These are phyloP conservation scores for Callithrix jacchus DNA, from an alignment of 2,113 vertebrate species.

Conservation along the genomic window DNA sequence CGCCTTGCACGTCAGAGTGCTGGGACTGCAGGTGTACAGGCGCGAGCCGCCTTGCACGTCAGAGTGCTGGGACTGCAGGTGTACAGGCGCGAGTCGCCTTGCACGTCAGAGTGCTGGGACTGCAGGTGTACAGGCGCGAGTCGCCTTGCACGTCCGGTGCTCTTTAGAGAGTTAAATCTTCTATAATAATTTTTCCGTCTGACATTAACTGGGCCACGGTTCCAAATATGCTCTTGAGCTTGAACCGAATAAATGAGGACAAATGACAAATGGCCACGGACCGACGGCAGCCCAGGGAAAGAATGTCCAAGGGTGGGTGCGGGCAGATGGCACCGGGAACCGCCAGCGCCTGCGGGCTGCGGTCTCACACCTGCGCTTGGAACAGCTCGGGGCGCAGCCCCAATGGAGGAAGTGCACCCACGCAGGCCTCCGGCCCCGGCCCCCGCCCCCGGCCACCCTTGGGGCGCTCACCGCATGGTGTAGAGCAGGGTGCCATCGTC, in stretches of 20 bases:
- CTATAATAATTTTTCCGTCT: neutral
- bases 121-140: no score
- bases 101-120: no score
- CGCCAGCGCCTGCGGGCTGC: accelerated
- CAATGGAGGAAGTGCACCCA: accelerated
- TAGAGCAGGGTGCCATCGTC: slow-evolving; percentile 97
- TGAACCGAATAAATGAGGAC: neutral
- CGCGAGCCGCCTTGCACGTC: no score
- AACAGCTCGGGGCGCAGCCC: accelerated
- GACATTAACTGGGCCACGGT: neutral
- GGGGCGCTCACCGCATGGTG: slow-evolving; percentile 93
- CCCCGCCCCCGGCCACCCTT: accelerated
- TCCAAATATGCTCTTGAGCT: neutral
- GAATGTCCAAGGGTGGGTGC: accelerated
- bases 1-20: no score
- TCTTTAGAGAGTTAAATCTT: neutral
- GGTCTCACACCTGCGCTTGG: accelerated
- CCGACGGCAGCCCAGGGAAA: neutral
- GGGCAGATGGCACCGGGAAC: neutral
- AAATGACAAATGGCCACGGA: accelerated
- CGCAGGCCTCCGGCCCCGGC: accelerated
- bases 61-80: no score
- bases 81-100: no score
- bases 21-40: no score
- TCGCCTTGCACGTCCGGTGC: accelerated